phyloP scores from a whole-genome alignment of 2,113 vertebrate species.

The Mustelus asterias region DNA sequence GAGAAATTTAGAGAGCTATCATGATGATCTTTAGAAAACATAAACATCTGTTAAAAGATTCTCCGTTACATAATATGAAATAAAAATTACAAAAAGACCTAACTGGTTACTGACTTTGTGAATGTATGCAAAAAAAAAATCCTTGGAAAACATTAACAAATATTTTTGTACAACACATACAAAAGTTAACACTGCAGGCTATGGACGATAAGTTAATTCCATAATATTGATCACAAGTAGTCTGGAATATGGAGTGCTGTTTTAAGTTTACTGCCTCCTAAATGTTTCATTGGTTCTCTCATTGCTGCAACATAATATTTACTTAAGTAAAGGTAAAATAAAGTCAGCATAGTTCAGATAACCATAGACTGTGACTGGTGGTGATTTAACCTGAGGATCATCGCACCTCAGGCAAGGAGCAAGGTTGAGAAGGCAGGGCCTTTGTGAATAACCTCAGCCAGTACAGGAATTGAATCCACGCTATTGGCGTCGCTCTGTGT shows the following conservation, averaged over 20 bases:
- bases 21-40: neutral
- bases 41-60: neutral
- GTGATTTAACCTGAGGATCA: no score
- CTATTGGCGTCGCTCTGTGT: no score
- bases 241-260: neutral
- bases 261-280: neutral
- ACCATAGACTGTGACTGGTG: no score
- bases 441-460: no score
- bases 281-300: neutral
- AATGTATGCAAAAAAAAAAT: neutral
- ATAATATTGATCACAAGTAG: neutral
- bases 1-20: no score
- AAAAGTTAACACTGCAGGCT: neutral
- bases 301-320: neutral
- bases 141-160: neutral
- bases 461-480: no score
- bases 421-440: no score
- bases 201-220: neutral
- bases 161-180: neutral
- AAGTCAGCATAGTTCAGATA: no score
- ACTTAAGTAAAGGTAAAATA: no score
- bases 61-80: constrained; percentile 24
- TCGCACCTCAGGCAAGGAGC: no score
- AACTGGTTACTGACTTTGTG: neutral
- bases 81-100: neutral